Evolutionary conservation across 2,888 invertebrate species (phyloP).

Genomic region (Cybosia mesomella): DNA sequence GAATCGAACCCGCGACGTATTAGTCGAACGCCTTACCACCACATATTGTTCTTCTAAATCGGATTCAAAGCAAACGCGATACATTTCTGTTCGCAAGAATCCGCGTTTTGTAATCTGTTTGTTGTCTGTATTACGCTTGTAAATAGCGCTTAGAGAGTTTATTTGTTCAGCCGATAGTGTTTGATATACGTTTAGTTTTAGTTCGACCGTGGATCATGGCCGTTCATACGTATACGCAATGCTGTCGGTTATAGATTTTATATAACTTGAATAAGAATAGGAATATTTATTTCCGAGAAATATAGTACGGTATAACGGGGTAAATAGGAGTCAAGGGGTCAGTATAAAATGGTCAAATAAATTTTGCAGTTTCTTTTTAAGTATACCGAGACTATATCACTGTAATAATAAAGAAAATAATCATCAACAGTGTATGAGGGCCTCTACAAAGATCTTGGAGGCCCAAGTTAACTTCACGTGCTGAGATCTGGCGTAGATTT

Average conservation of each 20-base stretch:
- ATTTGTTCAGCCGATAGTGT: conserved; percentile 36
- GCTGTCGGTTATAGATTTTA: background rate
- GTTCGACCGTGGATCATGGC: conserved; percentile 40
- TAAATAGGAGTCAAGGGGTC: too few relatives aligned
- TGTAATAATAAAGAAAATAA: too few relatives aligned
- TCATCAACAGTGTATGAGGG: too few relatives aligned
- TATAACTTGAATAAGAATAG: background rate
- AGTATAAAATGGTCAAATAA: too few relatives aligned
- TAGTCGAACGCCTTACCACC: too few relatives aligned
- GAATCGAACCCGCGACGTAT: background rate
- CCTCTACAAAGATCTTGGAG: too few relatives aligned
- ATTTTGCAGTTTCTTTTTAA: too few relatives aligned
- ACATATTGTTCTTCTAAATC: background rate
- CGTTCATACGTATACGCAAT: conserved; percentile 14
- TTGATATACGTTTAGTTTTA: conserved; percentile 29
- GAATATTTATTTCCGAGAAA: background rate
- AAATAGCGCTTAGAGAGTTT: conserved; percentile 29
- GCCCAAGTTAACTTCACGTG: too few relatives aligned
- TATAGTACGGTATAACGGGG: background rate
- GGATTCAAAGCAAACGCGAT: background rate
- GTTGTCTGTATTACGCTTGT: conserved; percentile 14
- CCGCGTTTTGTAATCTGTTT: background rate
- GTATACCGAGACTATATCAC: too few relatives aligned
- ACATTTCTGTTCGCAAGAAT: background rate
- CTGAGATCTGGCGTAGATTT: too few relatives aligned